Base-by-base conservation (phyloP, 2,888 invertebrate genomes). In the Antheraea assamensis region DNA sequence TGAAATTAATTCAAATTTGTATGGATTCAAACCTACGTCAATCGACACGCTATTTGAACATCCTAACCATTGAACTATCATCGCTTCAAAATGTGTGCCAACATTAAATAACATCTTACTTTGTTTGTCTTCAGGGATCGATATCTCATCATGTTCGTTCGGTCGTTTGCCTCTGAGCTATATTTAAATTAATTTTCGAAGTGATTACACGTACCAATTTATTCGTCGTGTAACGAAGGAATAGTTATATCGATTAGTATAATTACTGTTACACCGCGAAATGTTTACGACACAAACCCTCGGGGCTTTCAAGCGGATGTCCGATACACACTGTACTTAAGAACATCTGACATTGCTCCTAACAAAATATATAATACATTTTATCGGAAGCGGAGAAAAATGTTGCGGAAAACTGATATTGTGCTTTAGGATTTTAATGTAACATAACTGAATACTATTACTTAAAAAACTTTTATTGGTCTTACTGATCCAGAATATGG, bases 211-310 rank as follows among this genome's bases (percentile, higher is more conserved):
- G 71, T 74, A 72, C 72, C 75, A 75, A 76, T 79, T 61, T 76
- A 78, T 73, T 74, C 70, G 73, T 76, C 71, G 74, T 75, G 71
- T 47, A 61, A 52, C 74, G 74, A 72, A 75, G 76, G 77, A 75
- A 78, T 73, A 71, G 71, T 30, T 70, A 13, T 76, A 74, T 76
- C 71, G 71, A 77, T 80, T 79, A 79, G 70, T 78, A 75, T 80
- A 77, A 78, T 77, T 70, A 75, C 74, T 76, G 70, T 76, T 71
- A 73, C 74, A 64, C 27, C 61, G 66, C n/a, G 35, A 72, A 72
- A 73, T 47, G 72, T 52, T 71, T 73, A 73, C 73, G 73, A 71
- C n/a, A 73, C 49, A 71, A 73, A 24, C 73, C 73, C 27, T 66
- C 49, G 47, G 61, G 71, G 71, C 71, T 71, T 71, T 52, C 8